Evolutionary conservation across 2,888 invertebrate genomes (phyloP).

Genomic region (Ametastegia equiseti): DNA sequence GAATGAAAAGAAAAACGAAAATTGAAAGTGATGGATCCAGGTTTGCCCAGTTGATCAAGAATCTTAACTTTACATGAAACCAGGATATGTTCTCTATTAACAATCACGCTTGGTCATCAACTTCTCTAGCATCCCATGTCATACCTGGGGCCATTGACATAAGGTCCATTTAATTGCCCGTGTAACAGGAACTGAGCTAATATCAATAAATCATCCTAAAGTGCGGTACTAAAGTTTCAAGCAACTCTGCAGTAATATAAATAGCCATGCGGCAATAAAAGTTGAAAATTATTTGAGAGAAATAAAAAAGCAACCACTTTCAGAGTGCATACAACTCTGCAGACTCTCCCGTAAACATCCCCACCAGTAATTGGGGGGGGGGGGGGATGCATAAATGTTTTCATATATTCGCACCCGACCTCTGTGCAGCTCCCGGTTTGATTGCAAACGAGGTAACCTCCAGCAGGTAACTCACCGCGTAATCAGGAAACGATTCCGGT

Average conservation of each 20-base stretch:
- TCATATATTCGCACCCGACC: neutral
- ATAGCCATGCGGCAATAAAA: neutral
- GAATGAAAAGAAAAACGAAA: no score
- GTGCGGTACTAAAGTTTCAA: neutral
- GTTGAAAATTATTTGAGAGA: neutral
- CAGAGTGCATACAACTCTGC: neutral
- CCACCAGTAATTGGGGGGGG: no score
- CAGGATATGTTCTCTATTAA: neutral
- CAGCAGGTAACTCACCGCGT: slow-evolving; percentile 2
- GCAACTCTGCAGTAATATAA: neutral
- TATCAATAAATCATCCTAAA: no score
- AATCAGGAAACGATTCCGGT: slow-evolving; percentile 22
- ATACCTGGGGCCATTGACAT: no score
- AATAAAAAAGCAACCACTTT: neutral
- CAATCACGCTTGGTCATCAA: neutral
- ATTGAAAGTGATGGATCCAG: no score
- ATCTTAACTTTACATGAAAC: no score
- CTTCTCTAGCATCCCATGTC: neutral
- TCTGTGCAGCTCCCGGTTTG: no score
- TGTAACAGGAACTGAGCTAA: no score
- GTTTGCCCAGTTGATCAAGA: no score
- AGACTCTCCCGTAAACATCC: neutral
- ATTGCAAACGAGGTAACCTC: neutral
- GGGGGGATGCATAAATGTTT: neutral
- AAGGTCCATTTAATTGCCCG: no score